A percentile compares a stretch with the other conserved stretches of the same genome.
These are phyloP conservation scores for Brachionus angularis DNA, from an alignment of 1,140 invertebrate species.

Conservation along the genomic window DNA sequence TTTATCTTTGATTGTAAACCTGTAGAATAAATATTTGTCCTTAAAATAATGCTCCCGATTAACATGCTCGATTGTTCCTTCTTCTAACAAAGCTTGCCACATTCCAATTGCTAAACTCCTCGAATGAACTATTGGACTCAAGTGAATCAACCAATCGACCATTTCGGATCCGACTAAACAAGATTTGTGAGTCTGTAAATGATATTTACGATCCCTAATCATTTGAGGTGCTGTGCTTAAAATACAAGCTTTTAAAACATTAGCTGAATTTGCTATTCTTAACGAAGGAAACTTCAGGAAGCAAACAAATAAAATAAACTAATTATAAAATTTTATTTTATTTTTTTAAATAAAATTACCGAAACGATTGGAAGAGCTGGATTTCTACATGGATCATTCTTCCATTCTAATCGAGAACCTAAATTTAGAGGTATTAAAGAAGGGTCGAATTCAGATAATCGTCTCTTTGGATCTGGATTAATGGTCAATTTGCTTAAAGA, in stretches of 20 bases:
- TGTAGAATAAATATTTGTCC: constrained; percentile 77
- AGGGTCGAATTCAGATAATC: constrained; percentile 42
- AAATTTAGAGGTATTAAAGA: constrained; percentile 13
- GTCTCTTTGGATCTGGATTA: constrained; percentile 35
- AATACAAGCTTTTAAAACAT: constrained; percentile 66
- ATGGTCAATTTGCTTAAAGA: constrained; percentile 48
- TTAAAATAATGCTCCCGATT: constrained; percentile 74
- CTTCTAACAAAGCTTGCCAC: constrained; percentile 78
- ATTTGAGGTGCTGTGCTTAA: constrained; percentile 64
- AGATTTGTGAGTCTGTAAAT: constrained; percentile 58
- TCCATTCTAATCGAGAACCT: background rate
- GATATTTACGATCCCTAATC: constrained; percentile 64
- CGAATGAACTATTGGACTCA: constrained; percentile 59
- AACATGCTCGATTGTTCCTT: constrained; percentile 73
- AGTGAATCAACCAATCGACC: constrained; percentile 70
- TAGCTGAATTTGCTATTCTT: constrained; percentile 28
- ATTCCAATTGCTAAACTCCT: constrained; percentile 71
- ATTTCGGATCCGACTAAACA: constrained; percentile 67
- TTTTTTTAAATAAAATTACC: background rate
- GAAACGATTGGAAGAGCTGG: constrained; percentile 41
- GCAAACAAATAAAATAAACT: background rate
- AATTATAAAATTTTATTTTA: background rate
- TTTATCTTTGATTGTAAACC: constrained; percentile 69
- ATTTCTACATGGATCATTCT: constrained; percentile 38
- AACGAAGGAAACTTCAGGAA: constrained; percentile 7